Base-by-base conservation (phyloP, 2,797 vertebrate species). In the Brotula barbata region DNA sequence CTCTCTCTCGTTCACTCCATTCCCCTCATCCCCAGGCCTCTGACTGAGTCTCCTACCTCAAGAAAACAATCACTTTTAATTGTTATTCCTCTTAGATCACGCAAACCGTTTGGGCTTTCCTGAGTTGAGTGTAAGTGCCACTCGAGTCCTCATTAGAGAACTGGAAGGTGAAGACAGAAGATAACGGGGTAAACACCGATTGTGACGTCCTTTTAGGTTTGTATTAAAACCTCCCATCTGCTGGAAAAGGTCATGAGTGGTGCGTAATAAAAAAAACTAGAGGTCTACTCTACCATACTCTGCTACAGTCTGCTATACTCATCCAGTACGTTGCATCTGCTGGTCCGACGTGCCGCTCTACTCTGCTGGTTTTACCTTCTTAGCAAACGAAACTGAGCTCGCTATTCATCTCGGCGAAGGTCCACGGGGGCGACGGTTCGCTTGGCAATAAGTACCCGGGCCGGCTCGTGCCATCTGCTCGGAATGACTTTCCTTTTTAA, bases 391-490 rank as follows among this genome's bases (percentile, higher is more conserved):
- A 69, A 63, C 64, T 25, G 65, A 66, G 64, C 59, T 54, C 41
- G 37, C 64, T 52, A 36, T 58, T 82, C 44, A 74, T 71, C 70
- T 81, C 72, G 78, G 48, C 62, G 7, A 58, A 67, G 75, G 81
- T 86, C 82, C 71, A 64, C 46, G 33, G 77, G 72, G 83, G 78
- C 71, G 50, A 65, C 50, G 79, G 84, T 86, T 87, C 82, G 64
- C 76, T 82, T 75, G 78, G 80, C 77, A 80, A 85, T 84, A 84
- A 87, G 80, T 75, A 82, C 85, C 68, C 72, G 62, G 65, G 77
- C 80, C 69, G 75, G 70, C 53, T 79, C 65, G 21, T 58, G 75
- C 87, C 85, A 89, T 90, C 83, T 89, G 90, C 75, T 83, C 58
- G 47, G 68, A 76, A 71, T 69, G 70, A 80, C 73, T 80, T 77